These are phyloP conservation scores for Acromyrmex echinatior DNA, from an alignment of 1,140 invertebrate genomes.

Conservation along the genomic window DNA sequence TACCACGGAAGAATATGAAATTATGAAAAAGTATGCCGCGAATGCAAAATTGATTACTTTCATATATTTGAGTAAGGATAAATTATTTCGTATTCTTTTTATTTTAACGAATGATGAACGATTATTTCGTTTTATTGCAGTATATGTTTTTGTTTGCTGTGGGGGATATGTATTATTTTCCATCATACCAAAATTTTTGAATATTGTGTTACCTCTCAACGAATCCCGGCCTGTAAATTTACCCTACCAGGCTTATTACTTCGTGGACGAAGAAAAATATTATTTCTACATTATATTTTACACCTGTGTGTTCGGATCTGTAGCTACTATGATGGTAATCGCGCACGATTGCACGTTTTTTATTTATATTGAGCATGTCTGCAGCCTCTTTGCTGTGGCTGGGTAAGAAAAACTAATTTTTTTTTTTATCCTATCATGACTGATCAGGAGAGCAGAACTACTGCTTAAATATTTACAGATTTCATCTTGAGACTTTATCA, in stretches of 20 bases:
- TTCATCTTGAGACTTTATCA: background rate
- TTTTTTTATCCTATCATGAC: background rate
- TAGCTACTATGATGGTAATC: background rate
- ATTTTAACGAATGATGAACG: too few relatives aligned
- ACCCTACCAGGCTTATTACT: background rate
- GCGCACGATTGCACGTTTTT: background rate
- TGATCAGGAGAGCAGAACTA: background rate
- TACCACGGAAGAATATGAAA: background rate
- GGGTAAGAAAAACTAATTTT: background rate
- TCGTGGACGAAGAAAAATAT: background rate
- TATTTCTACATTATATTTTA: constrained; percentile 8
- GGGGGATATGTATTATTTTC: background rate
- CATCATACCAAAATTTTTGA: background rate
- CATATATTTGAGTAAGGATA: too few relatives aligned
- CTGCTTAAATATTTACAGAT: background rate
- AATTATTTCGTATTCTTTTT: too few relatives aligned
- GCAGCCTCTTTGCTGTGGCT: constrained; percentile 23
- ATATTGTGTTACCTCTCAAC: background rate
- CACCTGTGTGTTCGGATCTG: rapidly evolving
- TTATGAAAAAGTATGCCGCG: constrained; percentile 4
- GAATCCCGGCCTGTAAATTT: background rate
- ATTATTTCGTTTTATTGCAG: too few relatives aligned
- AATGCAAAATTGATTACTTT: background rate
- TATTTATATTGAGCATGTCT: background rate
- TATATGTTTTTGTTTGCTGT: too few relatives aligned